Percentiles rank a stretch among this genome's conserved stretches.
Evolutionary conservation across 1,140 invertebrate genomes (phyloP).

Genomic region (Oncopodura yosiiana): DNA sequence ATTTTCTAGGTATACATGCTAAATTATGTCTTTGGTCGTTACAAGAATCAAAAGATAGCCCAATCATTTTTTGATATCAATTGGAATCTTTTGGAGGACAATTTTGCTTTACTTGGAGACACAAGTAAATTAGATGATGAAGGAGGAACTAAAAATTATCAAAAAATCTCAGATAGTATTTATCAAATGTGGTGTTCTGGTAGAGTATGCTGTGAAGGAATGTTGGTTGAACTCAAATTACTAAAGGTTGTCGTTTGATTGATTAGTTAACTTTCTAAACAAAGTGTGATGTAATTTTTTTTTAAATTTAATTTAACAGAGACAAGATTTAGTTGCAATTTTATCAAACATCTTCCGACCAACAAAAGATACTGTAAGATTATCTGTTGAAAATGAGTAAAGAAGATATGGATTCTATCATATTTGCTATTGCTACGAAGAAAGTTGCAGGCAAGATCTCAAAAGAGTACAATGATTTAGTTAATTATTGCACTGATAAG

Average conservation of each 20-base stretch:
- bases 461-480: conserved; percentile 91
- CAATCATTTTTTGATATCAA: conserved; percentile 79
- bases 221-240: conserved; percentile 90
- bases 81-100: conserved; percentile 71
- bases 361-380: conserved; percentile 67
- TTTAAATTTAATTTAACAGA: conserved; percentile 41
- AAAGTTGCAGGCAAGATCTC: conserved; percentile 70
- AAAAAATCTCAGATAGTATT: conserved; percentile 31
- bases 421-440: conserved; percentile 83
- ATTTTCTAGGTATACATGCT: conserved; percentile 93
- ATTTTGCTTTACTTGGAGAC: conserved; percentile 82
- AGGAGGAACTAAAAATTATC: conserved; percentile 23
- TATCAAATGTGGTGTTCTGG: conserved; percentile 34
- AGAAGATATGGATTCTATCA: conserved; percentile 83
- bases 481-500: conserved; percentile 59
- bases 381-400: conserved; percentile 77
- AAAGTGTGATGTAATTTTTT: not conserved
- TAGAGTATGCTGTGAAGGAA: conserved; percentile 64
- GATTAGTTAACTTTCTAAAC: not conserved
- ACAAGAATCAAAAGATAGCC: conserved; percentile 80
- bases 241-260: conserved; percentile 66
- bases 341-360: conserved; percentile 76
- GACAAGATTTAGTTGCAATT: conserved; percentile 89
- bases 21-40: conserved; percentile 82
- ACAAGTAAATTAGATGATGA: conserved; percentile 22